Percentiles rank a stretch among this genome's conserved stretches.
Conservation (phyloP, 2,113 vertebrate genomes). For the Oryzias javanicus region DNA sequence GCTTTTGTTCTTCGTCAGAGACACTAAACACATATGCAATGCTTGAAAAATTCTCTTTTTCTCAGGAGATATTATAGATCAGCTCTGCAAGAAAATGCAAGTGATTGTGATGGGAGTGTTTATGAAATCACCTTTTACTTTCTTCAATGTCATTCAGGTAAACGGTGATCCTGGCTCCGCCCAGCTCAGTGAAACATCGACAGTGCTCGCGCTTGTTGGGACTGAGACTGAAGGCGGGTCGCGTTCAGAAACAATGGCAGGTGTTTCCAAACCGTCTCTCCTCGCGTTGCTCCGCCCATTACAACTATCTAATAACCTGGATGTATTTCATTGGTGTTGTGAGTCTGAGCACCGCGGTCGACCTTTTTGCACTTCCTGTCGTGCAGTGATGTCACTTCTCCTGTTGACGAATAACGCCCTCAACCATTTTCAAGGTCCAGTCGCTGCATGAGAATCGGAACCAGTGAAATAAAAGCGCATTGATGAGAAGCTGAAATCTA, state of each 20-base stretch:
- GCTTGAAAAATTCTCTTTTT: slow-evolving; percentile 78
- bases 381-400: slow-evolving; percentile 73
- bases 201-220: slow-evolving; percentile 50
- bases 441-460: slow-evolving; percentile 76
- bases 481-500: slow-evolving; percentile 69
- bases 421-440: slow-evolving; percentile 64
- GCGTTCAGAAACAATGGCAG: slow-evolving; percentile 48
- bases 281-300: slow-evolving; percentile 59
- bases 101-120: slow-evolving; percentile 75
- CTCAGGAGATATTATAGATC: slow-evolving; percentile 79
- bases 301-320: slow-evolving; percentile 74
- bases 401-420: slow-evolving; percentile 62
- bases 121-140: slow-evolving; percentile 64
- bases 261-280: slow-evolving; percentile 58
- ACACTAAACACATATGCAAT: slow-evolving; percentile 77
- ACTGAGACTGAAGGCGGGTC: slow-evolving; percentile 53
- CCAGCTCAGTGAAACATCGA: slow-evolving; percentile 51
- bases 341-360: slow-evolving; percentile 66
- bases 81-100: slow-evolving; percentile 77
- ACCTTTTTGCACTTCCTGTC: slow-evolving; percentile 73
- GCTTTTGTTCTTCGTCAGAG: slow-evolving; percentile 71
- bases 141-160: slow-evolving; percentile 62
- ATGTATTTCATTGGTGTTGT: slow-evolving; percentile 70
- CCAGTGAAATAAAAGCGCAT: slow-evolving; percentile 68
- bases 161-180: slow-evolving; percentile 53